Evolutionary conservation across 2,797 vertebrate genomes (phyloP).

Genomic region (Pseudochirops cupreus): DNA sequence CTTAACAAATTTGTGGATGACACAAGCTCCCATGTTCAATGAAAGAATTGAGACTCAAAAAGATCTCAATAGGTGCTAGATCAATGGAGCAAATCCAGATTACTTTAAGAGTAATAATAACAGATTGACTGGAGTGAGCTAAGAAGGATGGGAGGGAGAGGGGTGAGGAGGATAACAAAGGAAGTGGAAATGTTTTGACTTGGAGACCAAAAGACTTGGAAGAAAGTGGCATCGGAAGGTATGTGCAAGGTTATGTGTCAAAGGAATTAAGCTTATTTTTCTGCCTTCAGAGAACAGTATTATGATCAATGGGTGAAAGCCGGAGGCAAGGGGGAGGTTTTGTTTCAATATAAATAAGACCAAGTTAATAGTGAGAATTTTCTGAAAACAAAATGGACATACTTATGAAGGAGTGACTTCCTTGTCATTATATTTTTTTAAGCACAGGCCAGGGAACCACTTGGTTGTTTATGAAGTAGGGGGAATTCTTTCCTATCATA

Average conservation of each 20-base stretch:
- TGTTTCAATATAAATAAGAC: neutral
- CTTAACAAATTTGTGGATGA: neutral
- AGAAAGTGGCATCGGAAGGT: neutral
- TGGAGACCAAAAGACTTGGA: neutral
- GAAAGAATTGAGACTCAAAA: neutral
- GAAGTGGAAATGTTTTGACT: neutral
- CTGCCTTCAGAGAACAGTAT: neutral
- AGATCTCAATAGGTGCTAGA: neutral
- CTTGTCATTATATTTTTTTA: neutral
- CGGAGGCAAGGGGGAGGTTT: neutral
- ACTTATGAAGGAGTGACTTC: neutral
- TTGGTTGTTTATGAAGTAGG: neutral
- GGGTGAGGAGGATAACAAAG: neutral
- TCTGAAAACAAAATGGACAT: neutral
- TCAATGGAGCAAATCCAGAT: neutral
- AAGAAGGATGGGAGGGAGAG: neutral
- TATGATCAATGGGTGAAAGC: neutral
- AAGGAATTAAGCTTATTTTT: neutral
- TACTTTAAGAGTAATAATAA: neutral
- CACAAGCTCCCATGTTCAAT: neutral
- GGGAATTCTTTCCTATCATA: neutral
- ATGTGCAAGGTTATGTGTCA: neutral
- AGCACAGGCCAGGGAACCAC: neutral
- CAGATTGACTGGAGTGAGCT: neutral
- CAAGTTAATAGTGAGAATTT: neutral